These are phyloP conservation scores for Cheilosia impressa DNA, from an alignment of 2,888 invertebrate genomes.

Conservation along the genomic window DNA sequence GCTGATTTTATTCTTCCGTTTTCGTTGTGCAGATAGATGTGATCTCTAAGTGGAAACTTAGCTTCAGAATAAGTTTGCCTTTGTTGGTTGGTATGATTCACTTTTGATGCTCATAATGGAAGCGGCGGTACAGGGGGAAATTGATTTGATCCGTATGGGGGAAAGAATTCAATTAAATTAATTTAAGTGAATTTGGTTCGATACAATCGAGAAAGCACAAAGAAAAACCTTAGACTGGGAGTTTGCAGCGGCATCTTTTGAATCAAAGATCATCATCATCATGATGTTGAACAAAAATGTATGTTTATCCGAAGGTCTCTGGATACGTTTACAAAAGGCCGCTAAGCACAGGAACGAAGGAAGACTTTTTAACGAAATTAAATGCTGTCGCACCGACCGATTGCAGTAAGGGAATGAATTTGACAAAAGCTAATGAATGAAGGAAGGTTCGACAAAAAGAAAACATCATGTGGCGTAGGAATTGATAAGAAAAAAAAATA, in stretches of 20 bases:
- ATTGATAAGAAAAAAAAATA: too few species aligned
- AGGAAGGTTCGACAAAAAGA: too few species aligned
- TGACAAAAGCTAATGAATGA: too few species aligned
- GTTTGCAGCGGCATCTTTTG: neutral
- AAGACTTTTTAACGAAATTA: conserved; percentile 26
- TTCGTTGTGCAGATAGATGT: conserved; percentile 48
- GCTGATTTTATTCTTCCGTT: conserved; percentile 61
- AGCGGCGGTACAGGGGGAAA: neutral
- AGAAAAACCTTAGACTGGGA: neutral
- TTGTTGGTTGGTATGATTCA: conserved; percentile 39
- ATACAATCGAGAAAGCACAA: conserved; percentile 32
- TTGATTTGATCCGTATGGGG: conserved; percentile 57
- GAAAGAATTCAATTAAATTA: conserved; percentile 67
- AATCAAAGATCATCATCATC: conserved; percentile 10
- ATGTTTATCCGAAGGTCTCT: neutral
- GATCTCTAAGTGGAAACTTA: conserved; percentile 63
- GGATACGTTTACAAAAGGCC: neutral
- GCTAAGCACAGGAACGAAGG: neutral
- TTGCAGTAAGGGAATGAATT: too few species aligned
- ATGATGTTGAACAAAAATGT: neutral
- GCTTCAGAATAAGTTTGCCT: conserved; percentile 41
- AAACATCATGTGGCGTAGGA: too few species aligned
- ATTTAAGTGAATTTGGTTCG: conserved; percentile 69
- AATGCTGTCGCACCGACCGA: neutral
- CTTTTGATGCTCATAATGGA: conserved; percentile 43